Evolutionary conservation across 2,797 vertebrate genomes (phyloP).

Genomic region (Galago senegalensis): DNA sequence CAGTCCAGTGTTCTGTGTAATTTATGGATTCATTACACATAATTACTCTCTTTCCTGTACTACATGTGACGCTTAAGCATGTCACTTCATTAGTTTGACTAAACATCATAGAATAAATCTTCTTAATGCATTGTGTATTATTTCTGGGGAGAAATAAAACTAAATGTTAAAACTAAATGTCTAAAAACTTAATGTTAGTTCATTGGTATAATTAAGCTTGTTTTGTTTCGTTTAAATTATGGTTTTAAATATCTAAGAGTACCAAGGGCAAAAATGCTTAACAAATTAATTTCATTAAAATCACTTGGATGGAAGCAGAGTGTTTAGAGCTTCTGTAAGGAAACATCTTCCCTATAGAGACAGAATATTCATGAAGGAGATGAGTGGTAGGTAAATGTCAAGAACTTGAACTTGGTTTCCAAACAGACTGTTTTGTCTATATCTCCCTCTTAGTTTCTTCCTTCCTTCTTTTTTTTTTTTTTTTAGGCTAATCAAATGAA

Average conservation of each 20-base stretch:
- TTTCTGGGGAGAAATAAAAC: not conserved
- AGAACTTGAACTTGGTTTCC: conserved; percentile 6
- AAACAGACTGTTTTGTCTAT: not conserved
- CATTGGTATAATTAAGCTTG: not conserved
- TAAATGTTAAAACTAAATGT: too few species aligned
- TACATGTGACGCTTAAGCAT: not conserved
- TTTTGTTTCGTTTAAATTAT: conserved; percentile 37
- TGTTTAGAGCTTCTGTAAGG: not conserved
- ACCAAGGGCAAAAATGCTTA: conserved; percentile 11
- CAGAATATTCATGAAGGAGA: not conserved
- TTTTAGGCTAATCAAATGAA: not conserved
- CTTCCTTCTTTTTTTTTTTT: not conserved
- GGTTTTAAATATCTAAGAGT: conserved; percentile 25
- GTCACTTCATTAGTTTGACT: conserved; percentile 43
- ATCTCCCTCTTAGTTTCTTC: not conserved
- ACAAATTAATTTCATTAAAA: conserved; percentile 26
- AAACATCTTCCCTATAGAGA: not conserved
- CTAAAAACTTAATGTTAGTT: conserved; percentile 1
- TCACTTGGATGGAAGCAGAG: not conserved
- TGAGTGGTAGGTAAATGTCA: not conserved
- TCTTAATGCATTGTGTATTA: not conserved
- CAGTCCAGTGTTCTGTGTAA: conserved; percentile 1
- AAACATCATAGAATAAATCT: conserved; percentile 17
- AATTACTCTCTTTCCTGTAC: not conserved
- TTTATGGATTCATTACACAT: conserved; percentile 47